Evolutionary conservation across 2,113 vertebrate species (phyloP), one percentile per base, ranked within the genome.

Genomic region (Poecilia latipinna): DNA sequence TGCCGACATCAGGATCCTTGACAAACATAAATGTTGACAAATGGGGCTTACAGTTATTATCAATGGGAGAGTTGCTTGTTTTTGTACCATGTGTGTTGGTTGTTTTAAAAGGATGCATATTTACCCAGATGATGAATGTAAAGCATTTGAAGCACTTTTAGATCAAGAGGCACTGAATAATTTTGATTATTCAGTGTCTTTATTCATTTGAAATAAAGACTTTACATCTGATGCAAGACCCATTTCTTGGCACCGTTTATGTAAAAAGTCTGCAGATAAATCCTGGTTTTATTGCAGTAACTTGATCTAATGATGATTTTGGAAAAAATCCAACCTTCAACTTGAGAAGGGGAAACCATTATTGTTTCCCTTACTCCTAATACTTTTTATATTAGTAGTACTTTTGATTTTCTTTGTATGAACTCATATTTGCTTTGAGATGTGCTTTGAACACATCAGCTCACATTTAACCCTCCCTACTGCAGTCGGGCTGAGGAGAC

Each of bases 401-500:
- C 44, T 57, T 24, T 57, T 11, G 51, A 10, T 3, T n/a, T 24
- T 57, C 2, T 57, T 57, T 57, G n/a, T n/a, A n/a, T 57, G n/a
- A 57, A 57, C 22, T 10, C 8, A 54, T 22, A 51, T 54, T 10
- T 54, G 22, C 10, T 54, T 4, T n/a, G 2, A 51, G 51, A 54
- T n/a, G 22, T n/a, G 24, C 51, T 3, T 8, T 44, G 68, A 54
- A 0, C 10, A 33, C n/a, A 51, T 61, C 22, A 13, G 76, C 76
- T 57, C 77, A 74, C n/a, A 12, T 62, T 28, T 31, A 19, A 35
- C 62, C 65, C 31, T 75, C n/a, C 31, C 51, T 65, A 28, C 61
- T 54, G 22, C 33, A 64, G 74, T 80, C 42, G 22, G 44, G 60
- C 64, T 35, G 35, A 65, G 68, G 78, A 33, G 68, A 57, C 11